Evolutionary conservation across 2,888 invertebrate genomes (phyloP).

Genomic region (Biston stratarius): DNA sequence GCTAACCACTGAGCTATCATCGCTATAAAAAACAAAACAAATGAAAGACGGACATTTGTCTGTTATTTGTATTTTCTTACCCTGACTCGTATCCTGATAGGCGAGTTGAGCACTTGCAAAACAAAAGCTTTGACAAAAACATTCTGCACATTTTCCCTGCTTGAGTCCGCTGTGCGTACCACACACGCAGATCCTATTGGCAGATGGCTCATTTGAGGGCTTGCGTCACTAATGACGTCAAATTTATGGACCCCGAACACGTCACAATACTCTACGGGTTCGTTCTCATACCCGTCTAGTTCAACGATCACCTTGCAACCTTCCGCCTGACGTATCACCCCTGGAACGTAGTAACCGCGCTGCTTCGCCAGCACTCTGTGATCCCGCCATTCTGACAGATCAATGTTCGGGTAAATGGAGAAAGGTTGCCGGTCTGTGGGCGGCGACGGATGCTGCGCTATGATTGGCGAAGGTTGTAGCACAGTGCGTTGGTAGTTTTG

Average conservation of each 20-base stretch:
- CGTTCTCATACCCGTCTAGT: constrained; percentile 92
- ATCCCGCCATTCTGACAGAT: constrained; percentile 97
- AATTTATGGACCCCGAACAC: constrained; percentile 92
- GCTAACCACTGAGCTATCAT: too few species aligned
- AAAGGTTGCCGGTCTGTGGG: constrained; percentile 84
- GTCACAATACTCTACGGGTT: constrained; percentile 90
- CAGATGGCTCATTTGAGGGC: constrained; percentile 94
- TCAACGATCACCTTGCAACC: constrained; percentile 92
- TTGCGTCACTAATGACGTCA: constrained; percentile 97
- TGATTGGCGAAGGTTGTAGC: constrained; percentile 73
- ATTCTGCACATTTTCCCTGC: constrained; percentile 87
- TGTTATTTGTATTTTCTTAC: constrained; percentile 56
- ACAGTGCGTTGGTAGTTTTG: constrained; percentile 64
- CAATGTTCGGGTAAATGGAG: constrained; percentile 88
- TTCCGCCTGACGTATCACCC: constrained; percentile 92
- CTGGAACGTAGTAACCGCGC: constrained; percentile 93
- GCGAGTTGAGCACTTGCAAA: constrained; percentile 79
- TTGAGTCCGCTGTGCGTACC: constrained; percentile 88
- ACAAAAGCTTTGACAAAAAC: constrained; percentile 96
- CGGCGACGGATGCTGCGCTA: constrained; percentile 81
- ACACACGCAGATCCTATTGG: constrained; percentile 93
- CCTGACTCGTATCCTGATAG: constrained; percentile 81
- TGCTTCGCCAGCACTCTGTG: constrained; percentile 96
- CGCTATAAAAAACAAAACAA: too few species aligned
- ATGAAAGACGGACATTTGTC: background rate